Evolutionary conservation across 2,888 invertebrate genomes (phyloP), one percentile per base, ranked within the genome.

Genomic region (Petrolisthes cinctipes): DNA sequence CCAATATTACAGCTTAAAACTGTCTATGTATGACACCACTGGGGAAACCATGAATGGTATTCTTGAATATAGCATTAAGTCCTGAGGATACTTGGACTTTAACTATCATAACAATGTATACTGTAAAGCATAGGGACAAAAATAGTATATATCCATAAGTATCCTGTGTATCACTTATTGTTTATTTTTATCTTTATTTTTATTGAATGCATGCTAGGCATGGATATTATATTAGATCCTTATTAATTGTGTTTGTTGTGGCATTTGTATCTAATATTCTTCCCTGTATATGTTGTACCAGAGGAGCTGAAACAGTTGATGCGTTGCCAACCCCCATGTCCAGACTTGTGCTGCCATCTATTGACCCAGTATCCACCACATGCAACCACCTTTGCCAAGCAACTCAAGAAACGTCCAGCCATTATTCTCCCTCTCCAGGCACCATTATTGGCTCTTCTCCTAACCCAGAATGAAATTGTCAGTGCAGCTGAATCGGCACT

Each of bases 271-370:
- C 23, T 17, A 23, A 20, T 20, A 6, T 80, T 7, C 17, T 56
- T 56, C 6, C 0, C 37, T 37, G 37, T 23, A n/a, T 57, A 23
- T 82, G n/a, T 73, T 73, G 71, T 57, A 78, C 9, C 81, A 88
- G 88, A 81, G 61, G 81, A 88, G n/a, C 56, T 88, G 53, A 85
- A 88, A 71, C 56, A 54, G 51, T 66, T 88, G 6, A 53, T 85
- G 9, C 85, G 54, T 5, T 61, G 61, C 23, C 71, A 37, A 5
- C 82, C 88, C 6, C 68, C 85, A 5, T 82, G 82, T 61, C 37
- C 82, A 37, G 82, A 78, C n/a, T 51, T 88, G 20, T 88, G 88
- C 61, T 85, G 85, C 51, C 82, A 79, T 4, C 20, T 88, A 5
- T 37, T 88, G 56, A 68, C 56, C 14, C 53, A 85, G 6, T 73